These are phyloP conservation scores for Salvelinus namaycush DNA, from an alignment of 2,113 vertebrate species.

Conservation along the genomic window DNA sequence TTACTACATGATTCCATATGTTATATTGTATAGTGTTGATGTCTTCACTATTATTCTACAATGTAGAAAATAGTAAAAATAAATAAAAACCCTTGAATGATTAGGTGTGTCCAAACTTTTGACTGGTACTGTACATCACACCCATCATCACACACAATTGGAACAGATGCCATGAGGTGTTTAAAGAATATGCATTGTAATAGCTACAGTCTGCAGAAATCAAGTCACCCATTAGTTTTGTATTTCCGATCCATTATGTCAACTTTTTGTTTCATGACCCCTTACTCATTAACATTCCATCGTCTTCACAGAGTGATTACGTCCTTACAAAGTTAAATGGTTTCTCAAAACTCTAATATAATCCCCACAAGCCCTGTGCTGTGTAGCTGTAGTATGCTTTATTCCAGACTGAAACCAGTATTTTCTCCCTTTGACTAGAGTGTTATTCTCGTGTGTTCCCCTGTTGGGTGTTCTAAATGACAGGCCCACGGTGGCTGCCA, in stretches of 20 bases:
- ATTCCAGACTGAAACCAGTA: slow-evolving; percentile 43
- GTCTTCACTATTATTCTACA: too few species aligned
- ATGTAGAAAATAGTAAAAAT: too few species aligned
- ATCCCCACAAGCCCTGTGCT: background rate
- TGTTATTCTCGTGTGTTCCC: slow-evolving; percentile 30
- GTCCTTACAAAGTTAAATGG: background rate
- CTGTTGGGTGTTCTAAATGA: slow-evolving; percentile 56
- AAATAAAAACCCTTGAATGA: too few species aligned
- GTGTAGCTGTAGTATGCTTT: slow-evolving; percentile 28
- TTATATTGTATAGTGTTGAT: too few species aligned
- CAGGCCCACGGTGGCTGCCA: slow-evolving; percentile 40
- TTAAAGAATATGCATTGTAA: background rate
- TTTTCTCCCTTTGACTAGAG: slow-evolving; percentile 28
- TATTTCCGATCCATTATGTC: background rate
- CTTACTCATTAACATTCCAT: background rate
- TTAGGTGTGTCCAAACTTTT: too few species aligned
- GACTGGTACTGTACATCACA: background rate
- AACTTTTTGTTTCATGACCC: background rate
- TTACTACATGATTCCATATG: too few species aligned
- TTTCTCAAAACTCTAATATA: background rate
- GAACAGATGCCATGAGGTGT: slow-evolving; percentile 12
- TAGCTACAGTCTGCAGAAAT: background rate
- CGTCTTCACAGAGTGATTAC: background rate
- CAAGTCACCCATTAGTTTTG: background rate
- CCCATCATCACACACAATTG: slow-evolving; percentile 33